These are phyloP conservation scores for Oxytorus armatus DNA, from an alignment of 2,888 invertebrate genomes.

Conservation along the genomic window DNA sequence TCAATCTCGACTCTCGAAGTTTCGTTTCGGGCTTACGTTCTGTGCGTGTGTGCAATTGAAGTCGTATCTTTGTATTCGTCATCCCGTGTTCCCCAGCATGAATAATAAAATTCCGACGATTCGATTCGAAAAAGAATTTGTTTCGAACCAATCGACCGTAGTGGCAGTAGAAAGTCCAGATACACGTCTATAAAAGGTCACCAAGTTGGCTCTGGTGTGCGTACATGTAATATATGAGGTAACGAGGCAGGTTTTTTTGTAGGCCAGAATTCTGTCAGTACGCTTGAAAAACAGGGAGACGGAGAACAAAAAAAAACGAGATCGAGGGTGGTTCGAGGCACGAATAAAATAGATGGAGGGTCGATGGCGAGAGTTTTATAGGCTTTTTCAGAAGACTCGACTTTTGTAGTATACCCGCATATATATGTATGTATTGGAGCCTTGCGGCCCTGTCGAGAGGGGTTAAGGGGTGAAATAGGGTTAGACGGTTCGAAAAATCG, in stretches of 20 bases:
- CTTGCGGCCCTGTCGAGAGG: conserved; percentile 35
- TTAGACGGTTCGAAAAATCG: conserved; percentile 36
- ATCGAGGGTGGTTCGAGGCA: conserved; percentile 43
- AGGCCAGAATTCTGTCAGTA: conserved; percentile 15
- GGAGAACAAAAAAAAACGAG: conserved; percentile 6
- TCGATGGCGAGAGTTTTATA: conserved; percentile 51
- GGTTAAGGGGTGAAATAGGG: too few relatives aligned
- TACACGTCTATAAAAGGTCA: conserved; percentile 6
- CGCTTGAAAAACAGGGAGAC: too few relatives aligned
- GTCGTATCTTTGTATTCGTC: background rate
- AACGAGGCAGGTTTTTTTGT: conserved; percentile 5
- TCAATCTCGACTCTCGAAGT: background rate
- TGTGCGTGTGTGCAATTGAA: background rate
- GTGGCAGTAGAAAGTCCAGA: conserved; percentile 25
- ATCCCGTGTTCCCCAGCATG: conserved; percentile 18
- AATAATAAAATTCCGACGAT: conserved; percentile 59
- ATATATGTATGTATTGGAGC: background rate
- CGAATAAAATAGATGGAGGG: conserved; percentile 55
- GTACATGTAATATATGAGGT: conserved; percentile 23
- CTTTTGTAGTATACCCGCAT: conserved; percentile 17
- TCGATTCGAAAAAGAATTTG: conserved; percentile 38
- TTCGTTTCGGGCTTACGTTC: background rate
- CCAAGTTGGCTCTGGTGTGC: background rate
- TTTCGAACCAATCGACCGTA: conserved; percentile 43
- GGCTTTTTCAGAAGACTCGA: conserved; percentile 36